Evolutionary conservation across 53 echinoderm and acorn worm genomes (phyloP).

Genomic region (Hippasteria phrygiana): DNA sequence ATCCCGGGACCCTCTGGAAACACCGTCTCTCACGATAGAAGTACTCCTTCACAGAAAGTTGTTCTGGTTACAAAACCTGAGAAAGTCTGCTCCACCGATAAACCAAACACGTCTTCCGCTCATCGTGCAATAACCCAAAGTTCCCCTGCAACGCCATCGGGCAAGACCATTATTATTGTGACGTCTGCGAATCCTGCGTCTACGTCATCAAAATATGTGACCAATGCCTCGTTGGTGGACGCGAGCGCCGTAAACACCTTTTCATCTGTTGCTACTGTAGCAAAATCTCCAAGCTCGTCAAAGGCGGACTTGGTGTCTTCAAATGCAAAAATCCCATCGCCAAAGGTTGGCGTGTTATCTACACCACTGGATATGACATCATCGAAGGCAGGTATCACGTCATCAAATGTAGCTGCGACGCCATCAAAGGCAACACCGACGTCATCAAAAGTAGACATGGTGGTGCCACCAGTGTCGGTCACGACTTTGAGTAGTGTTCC

Average conservation of each 20-base stretch:
- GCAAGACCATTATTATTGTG: constrained; percentile 29
- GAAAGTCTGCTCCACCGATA: not conserved
- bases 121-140: not conserved
- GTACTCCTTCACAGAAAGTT: not conserved
- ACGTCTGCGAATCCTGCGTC: constrained; percentile 12
- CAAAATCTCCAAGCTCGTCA: not conserved
- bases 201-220: constrained; percentile 1
- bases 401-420: not conserved
- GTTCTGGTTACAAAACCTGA: not conserved
- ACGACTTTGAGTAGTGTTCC: too few species aligned
- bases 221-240: not conserved
- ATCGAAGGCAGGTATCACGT: not conserved
- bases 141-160: not conserved
- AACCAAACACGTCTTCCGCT: not conserved
- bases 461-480: not conserved
- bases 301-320: not conserved
- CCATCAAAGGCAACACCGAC: not conserved
- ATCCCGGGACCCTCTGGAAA: not conserved
- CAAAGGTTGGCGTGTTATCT: not conserved
- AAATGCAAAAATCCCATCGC: not conserved
- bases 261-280: not conserved
- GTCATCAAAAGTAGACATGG: not conserved
- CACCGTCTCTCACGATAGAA: not conserved
- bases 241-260: not conserved
- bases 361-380: not conserved